Base-by-base conservation (phyloP, 2,888 invertebrate species). In the Aelia acuminata region DNA sequence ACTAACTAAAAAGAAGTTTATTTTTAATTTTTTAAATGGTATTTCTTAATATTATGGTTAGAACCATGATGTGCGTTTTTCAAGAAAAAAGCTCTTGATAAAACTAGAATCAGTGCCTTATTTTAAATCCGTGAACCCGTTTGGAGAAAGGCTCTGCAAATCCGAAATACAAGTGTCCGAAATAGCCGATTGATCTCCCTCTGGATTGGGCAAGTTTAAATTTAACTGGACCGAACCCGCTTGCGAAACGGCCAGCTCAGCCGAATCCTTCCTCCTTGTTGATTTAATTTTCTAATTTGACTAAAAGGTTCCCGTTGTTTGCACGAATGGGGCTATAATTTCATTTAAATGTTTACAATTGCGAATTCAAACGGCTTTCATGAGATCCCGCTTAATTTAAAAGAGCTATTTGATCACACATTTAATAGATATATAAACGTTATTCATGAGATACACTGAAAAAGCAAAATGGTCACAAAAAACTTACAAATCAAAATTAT, bases 171-270 rank as follows among this genome's bases (percentile, higher is more conserved):
- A 57, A 57, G 18, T 20, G 35, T 70, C 63, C 35, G 20, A 70
- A 70, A 70, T 70, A 70, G 63, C 63, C 63, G 63, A 70, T 31
- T 70, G 31, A 70, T 70, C 63, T 70, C 26, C 20, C 63, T 70
- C 7, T 70, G 63, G 63, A 70, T 70, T 18, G 7, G 63, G 20
- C 63, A 70, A 35, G 63, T 70, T 70, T 70, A 70, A 70, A 70
- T 70, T 70, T 70, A 70, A 70, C 31, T 20, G 31, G 63, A 15
- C 10, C 57, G 57, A 57, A 31, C 13, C 15, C 31, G 26, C 63
- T 5, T 3, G 35, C 18, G 5, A 18, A 70, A 70, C 20, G 3
- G 35, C 63, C 31, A 70, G 20, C 63, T 70, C 0, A 35, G 20
- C 15, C 1, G 15, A 35, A 8, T 18, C 63, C 1, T 18, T 35